Percentiles rank a stretch among this genome's conserved stretches.
These are phyloP conservation scores for Sula dactylatra DNA, from an alignment of 2,113 vertebrate species.

Conservation along the genomic window DNA sequence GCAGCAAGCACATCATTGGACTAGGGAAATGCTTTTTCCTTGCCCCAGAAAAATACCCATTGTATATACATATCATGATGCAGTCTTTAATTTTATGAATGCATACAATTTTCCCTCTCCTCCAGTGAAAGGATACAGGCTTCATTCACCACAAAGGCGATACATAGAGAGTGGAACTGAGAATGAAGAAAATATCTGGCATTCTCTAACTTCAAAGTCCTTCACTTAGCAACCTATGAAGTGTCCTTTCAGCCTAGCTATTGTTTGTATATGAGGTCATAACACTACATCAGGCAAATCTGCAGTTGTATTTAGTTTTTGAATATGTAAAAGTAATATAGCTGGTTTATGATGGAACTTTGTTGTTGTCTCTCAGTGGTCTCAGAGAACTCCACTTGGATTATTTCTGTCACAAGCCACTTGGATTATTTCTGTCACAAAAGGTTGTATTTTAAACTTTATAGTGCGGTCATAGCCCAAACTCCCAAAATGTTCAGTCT, in stretches of 20 bases:
- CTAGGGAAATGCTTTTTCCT: neutral
- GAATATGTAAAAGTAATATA: neutral
- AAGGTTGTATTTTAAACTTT: neutral
- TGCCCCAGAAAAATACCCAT: neutral
- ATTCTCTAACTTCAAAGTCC: neutral
- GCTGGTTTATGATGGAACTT: neutral
- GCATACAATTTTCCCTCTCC: neutral
- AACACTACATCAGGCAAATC: neutral
- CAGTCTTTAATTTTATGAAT: neutral
- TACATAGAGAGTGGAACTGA: neutral
- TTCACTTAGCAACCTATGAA: constrained; percentile 6
- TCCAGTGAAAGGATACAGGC: neutral
- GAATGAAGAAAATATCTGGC: neutral
- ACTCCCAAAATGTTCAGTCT: neutral
- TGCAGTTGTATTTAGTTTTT: neutral
- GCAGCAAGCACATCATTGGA: neutral
- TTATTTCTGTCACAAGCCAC: neutral
- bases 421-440: neutral
- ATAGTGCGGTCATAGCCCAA: neutral
- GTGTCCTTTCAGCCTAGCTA: neutral
- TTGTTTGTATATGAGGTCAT: neutral
- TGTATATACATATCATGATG: neutral
- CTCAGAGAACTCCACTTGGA: neutral
- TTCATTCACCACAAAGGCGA: neutral
- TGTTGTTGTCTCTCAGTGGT: neutral